Conservation (phyloP, 1,140 invertebrate genomes). For the Zophobas morio region DNA sequence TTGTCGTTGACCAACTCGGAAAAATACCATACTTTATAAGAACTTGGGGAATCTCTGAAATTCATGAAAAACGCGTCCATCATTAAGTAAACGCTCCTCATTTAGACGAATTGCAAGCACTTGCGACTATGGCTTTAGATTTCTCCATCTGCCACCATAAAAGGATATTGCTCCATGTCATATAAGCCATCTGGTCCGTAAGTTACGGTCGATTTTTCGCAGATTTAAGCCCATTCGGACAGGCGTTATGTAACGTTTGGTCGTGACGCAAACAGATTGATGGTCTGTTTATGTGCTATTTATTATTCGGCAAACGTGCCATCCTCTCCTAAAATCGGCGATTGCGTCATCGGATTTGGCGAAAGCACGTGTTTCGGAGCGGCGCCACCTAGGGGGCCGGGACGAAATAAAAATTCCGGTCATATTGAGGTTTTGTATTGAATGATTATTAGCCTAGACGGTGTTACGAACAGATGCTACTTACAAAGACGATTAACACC, state of each 20-base stretch:
- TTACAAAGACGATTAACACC: constrained; percentile 69
- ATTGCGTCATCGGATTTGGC: constrained; percentile 15
- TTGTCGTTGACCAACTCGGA: too few species aligned
- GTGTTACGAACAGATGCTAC: constrained; percentile 68
- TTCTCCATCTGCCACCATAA: constrained; percentile 37
- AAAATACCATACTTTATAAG: too few species aligned
- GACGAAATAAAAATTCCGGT: constrained; percentile 25
- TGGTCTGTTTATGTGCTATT: constrained; percentile 29
- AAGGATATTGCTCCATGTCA: constrained; percentile 32
- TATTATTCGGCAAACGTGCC: constrained; percentile 9
- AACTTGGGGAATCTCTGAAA: too few species aligned
- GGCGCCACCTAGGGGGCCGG: background rate
- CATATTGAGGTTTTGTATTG: constrained; percentile 65
- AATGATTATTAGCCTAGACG: constrained; percentile 67
- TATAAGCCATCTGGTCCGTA: constrained; percentile 35
- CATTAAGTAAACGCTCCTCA: too few species aligned
- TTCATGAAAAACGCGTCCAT: too few species aligned
- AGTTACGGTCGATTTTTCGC: background rate
- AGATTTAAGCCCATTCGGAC: background rate
- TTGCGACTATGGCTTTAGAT: constrained; percentile 2
- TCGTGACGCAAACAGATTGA: constrained; percentile 26
- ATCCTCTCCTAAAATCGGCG: constrained; percentile 15
- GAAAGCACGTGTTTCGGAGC: constrained; percentile 1
- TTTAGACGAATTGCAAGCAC: background rate
- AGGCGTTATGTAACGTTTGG: constrained; percentile 6